phyloP scores from a whole-genome alignment of 2,888 invertebrate genomes.

The Trisateles emortualis region DNA sequence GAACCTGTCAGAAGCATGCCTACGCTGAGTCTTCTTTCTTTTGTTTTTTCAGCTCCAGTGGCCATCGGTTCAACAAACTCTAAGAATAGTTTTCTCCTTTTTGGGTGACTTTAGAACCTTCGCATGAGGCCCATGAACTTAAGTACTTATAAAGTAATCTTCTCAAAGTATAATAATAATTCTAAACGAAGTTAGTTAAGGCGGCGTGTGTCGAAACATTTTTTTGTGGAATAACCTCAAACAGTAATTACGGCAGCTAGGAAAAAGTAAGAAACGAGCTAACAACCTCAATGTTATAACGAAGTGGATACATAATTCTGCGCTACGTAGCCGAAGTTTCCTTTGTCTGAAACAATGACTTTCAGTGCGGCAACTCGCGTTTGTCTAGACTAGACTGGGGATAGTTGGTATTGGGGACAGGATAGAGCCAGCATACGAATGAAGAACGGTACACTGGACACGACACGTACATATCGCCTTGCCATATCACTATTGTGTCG shows the following conservation, averaged over 20 bases:
- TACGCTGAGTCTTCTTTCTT: too few species aligned
- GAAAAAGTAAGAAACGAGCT: constrained; percentile 34
- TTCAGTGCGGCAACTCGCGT: constrained; percentile 54
- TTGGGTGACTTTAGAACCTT: too few species aligned
- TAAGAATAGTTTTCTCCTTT: too few species aligned
- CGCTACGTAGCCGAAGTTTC: constrained; percentile 48
- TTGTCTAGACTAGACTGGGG: constrained; percentile 45
- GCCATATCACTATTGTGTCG: constrained; percentile 21
- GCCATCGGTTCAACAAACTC: too few species aligned
- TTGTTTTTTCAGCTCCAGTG: too few species aligned
- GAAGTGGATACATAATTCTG: constrained; percentile 54
- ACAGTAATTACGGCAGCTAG: constrained; percentile 28
- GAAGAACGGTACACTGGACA: constrained; percentile 44
- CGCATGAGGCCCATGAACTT: too few species aligned
- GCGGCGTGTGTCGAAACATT: background rate
- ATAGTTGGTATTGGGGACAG: constrained; percentile 49
- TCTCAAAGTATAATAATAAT: background rate
- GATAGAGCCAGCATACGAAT: constrained; percentile 53
- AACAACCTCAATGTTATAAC: constrained; percentile 46
- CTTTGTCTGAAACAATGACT: constrained; percentile 64
- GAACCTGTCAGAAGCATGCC: too few species aligned
- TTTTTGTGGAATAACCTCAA: constrained; percentile 19
- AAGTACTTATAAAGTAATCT: background rate
- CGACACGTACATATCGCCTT: constrained; percentile 31
- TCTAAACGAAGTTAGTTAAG: background rate